Conservation (phyloP, 2,888 invertebrate species). For the Brachypalpus laphriformis region DNA sequence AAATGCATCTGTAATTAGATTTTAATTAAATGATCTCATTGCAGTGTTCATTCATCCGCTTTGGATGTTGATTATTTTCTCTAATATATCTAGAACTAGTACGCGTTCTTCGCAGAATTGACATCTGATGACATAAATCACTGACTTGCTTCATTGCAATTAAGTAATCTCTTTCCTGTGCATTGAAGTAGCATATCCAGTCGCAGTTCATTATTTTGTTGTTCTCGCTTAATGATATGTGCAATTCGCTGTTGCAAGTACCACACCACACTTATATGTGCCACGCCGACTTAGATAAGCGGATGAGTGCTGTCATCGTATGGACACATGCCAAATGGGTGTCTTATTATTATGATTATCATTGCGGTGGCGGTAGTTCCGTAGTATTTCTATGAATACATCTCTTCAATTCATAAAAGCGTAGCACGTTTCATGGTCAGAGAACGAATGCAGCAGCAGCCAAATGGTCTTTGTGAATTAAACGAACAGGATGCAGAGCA, state of each 20-base stretch:
- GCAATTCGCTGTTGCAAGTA: slow-evolving; percentile 11
- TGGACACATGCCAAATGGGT: slow-evolving; percentile 73
- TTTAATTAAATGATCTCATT: slow-evolving; percentile 77
- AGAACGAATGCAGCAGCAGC: slow-evolving; percentile 24
- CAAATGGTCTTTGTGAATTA: slow-evolving; percentile 70
- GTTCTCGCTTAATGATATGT: slow-evolving; percentile 53
- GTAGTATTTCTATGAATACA: slow-evolving; percentile 62
- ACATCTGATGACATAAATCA: slow-evolving; percentile 73
- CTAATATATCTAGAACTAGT: slow-evolving; percentile 56
- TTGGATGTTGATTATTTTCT: slow-evolving; percentile 60
- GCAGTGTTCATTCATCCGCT: slow-evolving; percentile 72
- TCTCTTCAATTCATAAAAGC: slow-evolving; percentile 69
- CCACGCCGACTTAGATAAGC: slow-evolving; percentile 57
- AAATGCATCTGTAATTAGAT: slow-evolving; percentile 77
- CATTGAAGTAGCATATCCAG: slow-evolving; percentile 62
- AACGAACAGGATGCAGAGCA: slow-evolving; percentile 41
- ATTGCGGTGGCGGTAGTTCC: slow-evolving; percentile 57
- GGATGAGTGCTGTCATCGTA: slow-evolving; percentile 72
- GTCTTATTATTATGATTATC: slow-evolving; percentile 73
- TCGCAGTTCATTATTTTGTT: slow-evolving; percentile 71
- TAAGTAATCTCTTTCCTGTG: slow-evolving; percentile 22
- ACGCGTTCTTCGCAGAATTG: slow-evolving; percentile 61
- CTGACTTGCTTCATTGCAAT: slow-evolving; percentile 52
- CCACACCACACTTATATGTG: slow-evolving; percentile 24
- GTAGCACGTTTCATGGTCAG: slow-evolving; percentile 69